Conservation (phyloP, 2,113 vertebrate species). For the Caranx melampygus region DNA sequence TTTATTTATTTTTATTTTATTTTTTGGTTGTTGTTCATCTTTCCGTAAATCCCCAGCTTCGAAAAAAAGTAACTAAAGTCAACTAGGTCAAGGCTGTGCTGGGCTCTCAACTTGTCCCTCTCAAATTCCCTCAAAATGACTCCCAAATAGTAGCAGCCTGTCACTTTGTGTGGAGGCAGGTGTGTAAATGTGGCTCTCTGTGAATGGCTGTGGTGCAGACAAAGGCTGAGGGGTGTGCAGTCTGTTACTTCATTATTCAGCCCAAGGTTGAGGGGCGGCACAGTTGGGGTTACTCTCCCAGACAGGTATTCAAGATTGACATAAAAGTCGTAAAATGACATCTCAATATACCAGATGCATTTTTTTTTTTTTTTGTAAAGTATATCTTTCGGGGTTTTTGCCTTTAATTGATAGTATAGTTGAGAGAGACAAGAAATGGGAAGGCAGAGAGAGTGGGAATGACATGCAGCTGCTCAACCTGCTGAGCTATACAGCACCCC, state of each 20-base stretch:
- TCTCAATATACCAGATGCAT: too few species aligned
- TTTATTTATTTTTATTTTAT: slow-evolving; percentile 7
- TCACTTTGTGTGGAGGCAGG: slow-evolving; percentile 15
- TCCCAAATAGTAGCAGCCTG: slow-evolving; percentile 10
- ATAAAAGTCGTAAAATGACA: too few species aligned
- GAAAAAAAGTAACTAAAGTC: slow-evolving; percentile 40
- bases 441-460: too few species aligned
- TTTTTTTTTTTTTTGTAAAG: too few species aligned
- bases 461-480: too few species aligned
- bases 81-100: slow-evolving; percentile 44
- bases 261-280: background rate
- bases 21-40: background rate
- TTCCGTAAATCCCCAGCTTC: slow-evolving; percentile 26
- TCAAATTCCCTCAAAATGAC: slow-evolving; percentile 27
- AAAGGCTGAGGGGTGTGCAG: background rate
- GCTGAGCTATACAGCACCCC: too few species aligned
- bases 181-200: background rate
- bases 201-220: background rate
- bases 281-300: background rate
- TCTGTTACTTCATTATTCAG: background rate
- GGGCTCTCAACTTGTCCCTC: slow-evolving; percentile 16
- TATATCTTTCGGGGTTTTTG: too few species aligned
- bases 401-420: too few species aligned
- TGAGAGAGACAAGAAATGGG: too few species aligned
- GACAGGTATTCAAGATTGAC: background rate